Evolutionary conservation across 2,797 vertebrate species (phyloP).

Genomic region (Oryzias sinensis): DNA sequence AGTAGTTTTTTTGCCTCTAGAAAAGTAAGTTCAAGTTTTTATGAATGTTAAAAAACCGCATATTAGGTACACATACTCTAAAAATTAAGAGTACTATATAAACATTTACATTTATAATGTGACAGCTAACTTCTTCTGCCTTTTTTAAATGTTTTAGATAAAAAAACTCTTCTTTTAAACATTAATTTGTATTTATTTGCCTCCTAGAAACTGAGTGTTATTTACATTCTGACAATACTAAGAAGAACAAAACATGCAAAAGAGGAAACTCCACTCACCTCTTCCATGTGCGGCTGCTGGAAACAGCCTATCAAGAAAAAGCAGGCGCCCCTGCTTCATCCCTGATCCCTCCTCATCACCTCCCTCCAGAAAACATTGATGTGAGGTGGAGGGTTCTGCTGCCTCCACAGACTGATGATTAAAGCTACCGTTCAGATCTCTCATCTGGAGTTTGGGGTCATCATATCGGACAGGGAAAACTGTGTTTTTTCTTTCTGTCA

Average conservation of each 20-base stretch:
- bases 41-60: too few species aligned
- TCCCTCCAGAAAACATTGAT: constrained; percentile 9
- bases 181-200: too few species aligned
- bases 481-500: background rate
- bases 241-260: background rate
- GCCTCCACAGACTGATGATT: background rate
- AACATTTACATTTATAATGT: too few species aligned
- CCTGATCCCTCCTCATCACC: constrained; percentile 20
- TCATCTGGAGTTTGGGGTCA: too few species aligned
- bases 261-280: constrained; percentile 50
- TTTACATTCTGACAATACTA: background rate
- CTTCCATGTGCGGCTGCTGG: constrained; percentile 51
- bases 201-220: background rate
- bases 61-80: too few species aligned
- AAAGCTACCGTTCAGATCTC: background rate
- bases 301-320: constrained; percentile 72
- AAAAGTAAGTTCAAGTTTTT: too few species aligned
- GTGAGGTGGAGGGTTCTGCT: background rate
- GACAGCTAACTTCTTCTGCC: too few species aligned
- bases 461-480: too few species aligned
- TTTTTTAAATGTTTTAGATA: too few species aligned
- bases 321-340: constrained; percentile 51
- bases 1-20: too few species aligned
- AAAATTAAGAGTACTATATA: too few species aligned
- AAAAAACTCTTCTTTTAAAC: too few species aligned